Conservation (phyloP, 2,888 invertebrate species). For the Homarus gammarus region DNA sequence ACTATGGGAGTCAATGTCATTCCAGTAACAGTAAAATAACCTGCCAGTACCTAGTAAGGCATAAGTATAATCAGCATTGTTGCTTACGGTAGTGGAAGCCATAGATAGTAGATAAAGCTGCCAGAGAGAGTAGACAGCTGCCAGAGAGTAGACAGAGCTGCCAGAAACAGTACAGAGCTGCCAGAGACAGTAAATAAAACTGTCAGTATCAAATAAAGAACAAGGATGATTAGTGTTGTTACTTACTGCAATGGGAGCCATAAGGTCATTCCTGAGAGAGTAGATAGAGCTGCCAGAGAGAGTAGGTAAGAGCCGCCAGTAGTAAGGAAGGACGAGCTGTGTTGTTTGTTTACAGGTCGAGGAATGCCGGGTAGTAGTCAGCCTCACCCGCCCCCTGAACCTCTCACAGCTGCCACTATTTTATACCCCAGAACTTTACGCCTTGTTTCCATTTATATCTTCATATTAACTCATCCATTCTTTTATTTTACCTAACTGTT, state of each 20-base stretch:
- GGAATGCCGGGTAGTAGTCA: not conserved
- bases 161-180: too few species aligned
- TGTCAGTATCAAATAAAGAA: too few species aligned
- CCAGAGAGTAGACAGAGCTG: too few species aligned
- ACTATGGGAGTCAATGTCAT: conserved; percentile 35
- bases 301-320: not conserved
- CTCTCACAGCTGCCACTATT: not conserved
- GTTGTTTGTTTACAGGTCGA: conserved; percentile 30
- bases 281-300: not conserved
- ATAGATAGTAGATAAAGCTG: too few species aligned
- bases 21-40: not conserved
- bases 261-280: not conserved
- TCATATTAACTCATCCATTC: not conserved
- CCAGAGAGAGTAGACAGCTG: too few species aligned
- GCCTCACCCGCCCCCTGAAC: not conserved
- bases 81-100: too few species aligned
- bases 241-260: conserved; percentile 36
- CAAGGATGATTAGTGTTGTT: too few species aligned
- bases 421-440: conserved; percentile 10
- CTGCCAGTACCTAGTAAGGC: too few species aligned
- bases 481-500: not conserved
- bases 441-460: not conserved
- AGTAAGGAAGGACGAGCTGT: not conserved
- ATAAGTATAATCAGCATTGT: too few species aligned
- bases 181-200: too few species aligned